Base-by-base conservation (phyloP, 2,888 invertebrate species). In the Deilephila elpenor region DNA sequence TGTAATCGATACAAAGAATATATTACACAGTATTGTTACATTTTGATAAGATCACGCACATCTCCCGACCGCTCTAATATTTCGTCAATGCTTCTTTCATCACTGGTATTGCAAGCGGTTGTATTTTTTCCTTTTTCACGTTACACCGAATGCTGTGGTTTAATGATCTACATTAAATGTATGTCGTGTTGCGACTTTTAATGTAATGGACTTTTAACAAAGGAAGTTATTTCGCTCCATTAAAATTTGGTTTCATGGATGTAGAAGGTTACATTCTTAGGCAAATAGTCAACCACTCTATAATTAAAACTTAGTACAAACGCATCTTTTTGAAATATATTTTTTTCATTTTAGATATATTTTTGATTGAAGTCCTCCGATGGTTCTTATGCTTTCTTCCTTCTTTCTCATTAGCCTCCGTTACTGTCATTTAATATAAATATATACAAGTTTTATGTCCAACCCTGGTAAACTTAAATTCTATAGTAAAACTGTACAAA, bases 61-160 rank as follows among this genome's bases (percentile, higher is more conserved):
- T 67, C 62, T 59, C 34, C 17, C 19, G n/a, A 59, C 44, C 59
- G 32, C 44, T 71, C 20, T 44, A 44, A 64, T 44, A 71, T 74
- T 74, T 71, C 74, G 59, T 44, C 37, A 71, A 62, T 44, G 44
- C 44, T 44, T 44, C n/a, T 74, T 71, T 71, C 74, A 51, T 60
- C 64, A 71, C 59, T 37, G n/a, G 62, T 71, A 51, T 64, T 8
- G 64, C 60, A 64, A 71, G 62, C 71, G 37, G 53, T 59, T 17
- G 56, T 32, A 56, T 59, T 74, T 61, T 71, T 56, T 5, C 53
- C 56, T 71, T 59, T 62, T 73, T 34, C 70, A 64, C 17, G 44
- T 74, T 71, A 64, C 67, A 51, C 59, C 32, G 71, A 60, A 72
- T 61, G 61, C 32, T 72, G n/a, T 29, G 29, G 51, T 56, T 53